Evolutionary conservation across 2,113 vertebrate species (phyloP), one percentile per base, ranked within the genome.

Genomic region (Terrapene triunguis): DNA sequence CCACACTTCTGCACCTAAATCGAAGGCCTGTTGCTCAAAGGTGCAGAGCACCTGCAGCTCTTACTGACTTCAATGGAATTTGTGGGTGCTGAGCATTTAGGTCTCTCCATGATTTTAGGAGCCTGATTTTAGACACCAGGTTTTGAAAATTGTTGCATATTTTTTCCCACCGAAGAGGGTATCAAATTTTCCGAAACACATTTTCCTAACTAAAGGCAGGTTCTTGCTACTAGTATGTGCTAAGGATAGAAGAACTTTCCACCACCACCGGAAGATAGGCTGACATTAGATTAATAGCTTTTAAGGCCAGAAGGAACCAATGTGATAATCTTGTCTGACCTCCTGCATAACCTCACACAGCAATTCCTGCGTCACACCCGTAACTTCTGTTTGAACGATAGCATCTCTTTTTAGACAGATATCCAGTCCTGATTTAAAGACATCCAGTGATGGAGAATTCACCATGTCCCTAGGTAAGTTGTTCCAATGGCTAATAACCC

Each of bases 261-360:
- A n/a, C 6, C 32, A 35, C 62, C 29, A 4, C 65, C 2, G 7
- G 32, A n/a, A 69, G 17, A n/a, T 0, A 80, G 82, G 53, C 25
- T 85, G 65, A 78, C 57, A 21, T 44, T 88, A 24, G 57, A 85
- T 42, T 84, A 83, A 94, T 8, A 7, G 5, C 24, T 88, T 89
- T 92, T 35, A 87, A 74, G 95, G 14, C 65, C 95, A 74, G 57
- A 87, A 96, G 82, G 53, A n/a, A 96, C 16, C 16, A 17, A 0
- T 79, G 72, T 76, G 81, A 29, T 65, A 35, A 65, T 65, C 32
- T n/a, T 35, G 62, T 89, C 19, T 78, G 2, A 92, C 81, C 76
- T 65, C 92, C 89, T 83, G 81, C 19, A 22, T 78, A 88, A 51
- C 74, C 84, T 65, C 89, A 80, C 44, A 72, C 89, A 94, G 88